These are phyloP conservation scores for Meloidogyne floridensis DNA, from an alignment of 1,140 invertebrate species.

Conservation along the genomic window DNA sequence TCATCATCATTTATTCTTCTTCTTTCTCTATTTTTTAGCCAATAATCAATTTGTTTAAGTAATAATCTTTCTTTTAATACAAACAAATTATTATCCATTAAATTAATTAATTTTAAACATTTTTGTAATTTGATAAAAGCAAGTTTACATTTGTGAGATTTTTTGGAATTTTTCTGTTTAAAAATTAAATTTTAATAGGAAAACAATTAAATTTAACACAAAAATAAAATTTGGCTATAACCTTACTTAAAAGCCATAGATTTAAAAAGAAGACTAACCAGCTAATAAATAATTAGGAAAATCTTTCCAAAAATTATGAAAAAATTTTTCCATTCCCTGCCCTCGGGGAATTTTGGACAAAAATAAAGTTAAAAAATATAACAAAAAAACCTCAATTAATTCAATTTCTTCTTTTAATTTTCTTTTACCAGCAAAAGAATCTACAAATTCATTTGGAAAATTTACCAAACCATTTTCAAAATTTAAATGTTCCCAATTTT, in stretches of 20 bases:
- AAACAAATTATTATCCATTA: not conserved
- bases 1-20: not conserved
- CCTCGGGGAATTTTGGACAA: too few species aligned
- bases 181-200: not conserved
- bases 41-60: not conserved
- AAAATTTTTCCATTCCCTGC: too few species aligned
- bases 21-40: not conserved
- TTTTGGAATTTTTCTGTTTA: not conserved
- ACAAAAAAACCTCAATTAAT: not conserved
- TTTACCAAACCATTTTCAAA: constrained; percentile 34
- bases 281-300: too few species aligned
- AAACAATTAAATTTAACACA: too few species aligned
- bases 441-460: constrained; percentile 35
- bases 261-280: too few species aligned
- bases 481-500: constrained; percentile 25
- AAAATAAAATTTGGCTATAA: too few species aligned
- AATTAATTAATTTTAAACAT: not conserved
- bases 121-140: not conserved
- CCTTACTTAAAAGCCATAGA: too few species aligned
- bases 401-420: constrained; percentile 11
- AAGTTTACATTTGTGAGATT: not conserved
- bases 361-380: not conserved
- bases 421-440: constrained; percentile 25
- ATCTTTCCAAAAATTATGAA: too few species aligned
- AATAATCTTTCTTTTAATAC: not conserved